phyloP scores from a whole-genome alignment of 2,113 vertebrate species.

The Heterotis niloticus region DNA sequence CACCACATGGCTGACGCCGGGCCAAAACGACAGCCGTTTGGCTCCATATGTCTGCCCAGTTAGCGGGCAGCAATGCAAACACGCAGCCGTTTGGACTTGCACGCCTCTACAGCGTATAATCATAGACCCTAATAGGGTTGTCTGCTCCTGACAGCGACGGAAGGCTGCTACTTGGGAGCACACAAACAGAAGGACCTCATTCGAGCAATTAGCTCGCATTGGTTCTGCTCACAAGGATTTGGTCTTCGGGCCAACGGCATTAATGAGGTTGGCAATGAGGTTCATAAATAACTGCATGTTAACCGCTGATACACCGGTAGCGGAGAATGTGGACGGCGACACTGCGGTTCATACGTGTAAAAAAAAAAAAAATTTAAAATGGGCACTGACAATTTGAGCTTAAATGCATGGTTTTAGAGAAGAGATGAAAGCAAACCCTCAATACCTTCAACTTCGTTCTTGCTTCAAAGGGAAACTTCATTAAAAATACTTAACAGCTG shows the following conservation, averaged over 20 bases:
- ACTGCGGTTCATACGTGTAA: neutral
- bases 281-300: neutral
- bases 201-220: neutral
- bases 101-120: neutral
- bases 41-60: constrained; percentile 27
- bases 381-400: neutral
- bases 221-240: too few relatives aligned
- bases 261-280: neutral
- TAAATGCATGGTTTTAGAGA: neutral
- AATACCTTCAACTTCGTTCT: too few relatives aligned
- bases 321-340: neutral
- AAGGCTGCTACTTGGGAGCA: neutral
- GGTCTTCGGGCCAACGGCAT: too few relatives aligned
- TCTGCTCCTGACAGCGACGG: neutral
- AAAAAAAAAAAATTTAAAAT: neutral
- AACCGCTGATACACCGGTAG: neutral
- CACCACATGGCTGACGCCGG: neutral
- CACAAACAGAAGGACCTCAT: neutral
- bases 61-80: constrained; percentile 7
- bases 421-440: neutral
- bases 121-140: neutral
- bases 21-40: neutral
- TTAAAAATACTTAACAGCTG: neutral
- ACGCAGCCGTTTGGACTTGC: neutral
- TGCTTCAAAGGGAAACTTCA: neutral